Evolutionary conservation across 2,797 vertebrate species (phyloP).

Genomic region (Hafferia zeledoni): DNA sequence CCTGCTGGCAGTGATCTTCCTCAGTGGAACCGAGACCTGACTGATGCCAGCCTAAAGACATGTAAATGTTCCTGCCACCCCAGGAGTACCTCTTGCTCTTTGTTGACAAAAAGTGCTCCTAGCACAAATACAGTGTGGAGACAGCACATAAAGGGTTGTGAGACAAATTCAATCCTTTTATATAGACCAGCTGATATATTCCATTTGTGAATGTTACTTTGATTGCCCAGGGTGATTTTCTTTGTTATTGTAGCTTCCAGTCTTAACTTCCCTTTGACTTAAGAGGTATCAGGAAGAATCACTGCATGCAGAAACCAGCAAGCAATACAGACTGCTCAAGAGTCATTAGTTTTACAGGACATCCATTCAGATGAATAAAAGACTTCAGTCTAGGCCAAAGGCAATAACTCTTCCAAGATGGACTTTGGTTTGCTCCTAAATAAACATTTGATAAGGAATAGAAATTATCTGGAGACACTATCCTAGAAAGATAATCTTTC

Average conservation of each 20-base stretch:
- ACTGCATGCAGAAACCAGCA: neutral
- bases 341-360: neutral
- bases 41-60: neutral
- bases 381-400: neutral
- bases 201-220: constrained; percentile 9
- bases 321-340: neutral
- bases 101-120: neutral
- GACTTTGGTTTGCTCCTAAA: neutral
- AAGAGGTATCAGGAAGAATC: neutral
- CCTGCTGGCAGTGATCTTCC: neutral
- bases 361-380: neutral
- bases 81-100: neutral
- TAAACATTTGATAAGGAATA: neutral
- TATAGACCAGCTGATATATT: neutral
- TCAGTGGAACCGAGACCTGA: neutral
- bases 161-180: neutral
- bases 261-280: neutral
- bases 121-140: neutral
- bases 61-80: neutral
- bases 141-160: neutral
- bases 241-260: constrained; percentile 1
- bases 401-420: neutral
- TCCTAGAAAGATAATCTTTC: neutral
- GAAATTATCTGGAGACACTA: neutral
- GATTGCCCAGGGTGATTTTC: constrained; percentile 8